Percentiles rank a stretch among this genome's conserved stretches.
Evolutionary conservation across 2,113 vertebrate genomes (phyloP).

Genomic region (Nematolebias whitei): DNA sequence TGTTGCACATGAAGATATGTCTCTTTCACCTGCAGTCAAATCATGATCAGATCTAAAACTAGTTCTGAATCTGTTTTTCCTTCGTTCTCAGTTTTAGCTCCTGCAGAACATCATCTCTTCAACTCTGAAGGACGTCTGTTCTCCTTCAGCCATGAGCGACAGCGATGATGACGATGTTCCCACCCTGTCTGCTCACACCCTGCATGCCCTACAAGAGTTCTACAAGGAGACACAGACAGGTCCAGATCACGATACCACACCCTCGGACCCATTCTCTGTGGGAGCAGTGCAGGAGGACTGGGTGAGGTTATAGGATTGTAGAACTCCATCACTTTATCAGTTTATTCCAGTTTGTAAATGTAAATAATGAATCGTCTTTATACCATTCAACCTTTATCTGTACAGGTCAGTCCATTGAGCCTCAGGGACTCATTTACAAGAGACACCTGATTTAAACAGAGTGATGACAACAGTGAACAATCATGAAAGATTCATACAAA

Average conservation of each 20-base stretch:
- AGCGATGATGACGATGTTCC: constrained; percentile 83
- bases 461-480: too few relatives aligned
- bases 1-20: background rate
- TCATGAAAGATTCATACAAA: too few relatives aligned
- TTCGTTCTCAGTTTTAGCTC: background rate
- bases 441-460: too few relatives aligned
- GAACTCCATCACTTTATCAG: background rate
- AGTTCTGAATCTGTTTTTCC: too few relatives aligned
- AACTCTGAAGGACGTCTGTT: background rate
- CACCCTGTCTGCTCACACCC: constrained; percentile 84
- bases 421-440: too few relatives aligned
- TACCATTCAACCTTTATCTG: too few relatives aligned
- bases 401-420: too few relatives aligned
- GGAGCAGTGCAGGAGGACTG: constrained; percentile 92
- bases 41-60: background rate
- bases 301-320: constrained; percentile 77
- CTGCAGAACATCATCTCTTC: background rate
- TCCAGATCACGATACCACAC: constrained; percentile 4
- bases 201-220: constrained; percentile 93
- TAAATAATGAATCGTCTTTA: too few relatives aligned
- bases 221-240: constrained; percentile 81
- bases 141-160: constrained; percentile 79
- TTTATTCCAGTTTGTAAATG: background rate
- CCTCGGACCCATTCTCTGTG: constrained; percentile 75
- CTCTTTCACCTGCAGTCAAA: background rate